phyloP scores from a whole-genome alignment of 2,113 vertebrate genomes.

The Excalfactoria chinensis region DNA sequence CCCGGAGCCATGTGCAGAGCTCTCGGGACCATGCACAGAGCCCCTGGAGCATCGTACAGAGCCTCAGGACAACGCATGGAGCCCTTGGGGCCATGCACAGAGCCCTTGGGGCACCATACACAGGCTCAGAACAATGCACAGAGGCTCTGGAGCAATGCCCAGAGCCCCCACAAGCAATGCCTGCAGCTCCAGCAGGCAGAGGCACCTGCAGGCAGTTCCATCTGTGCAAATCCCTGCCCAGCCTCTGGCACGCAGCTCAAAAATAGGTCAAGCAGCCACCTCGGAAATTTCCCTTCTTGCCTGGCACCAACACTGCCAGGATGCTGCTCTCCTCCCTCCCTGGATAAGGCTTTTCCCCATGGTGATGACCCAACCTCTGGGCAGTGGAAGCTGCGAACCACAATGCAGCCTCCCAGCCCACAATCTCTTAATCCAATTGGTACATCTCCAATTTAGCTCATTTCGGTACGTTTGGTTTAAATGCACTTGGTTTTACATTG shows the following conservation, averaged over 20 bases:
- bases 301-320: neutral
- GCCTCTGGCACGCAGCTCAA: neutral
- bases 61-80: neutral
- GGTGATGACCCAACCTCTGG: neutral
- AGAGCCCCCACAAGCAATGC: neutral
- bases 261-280: slow-evolving; percentile 30
- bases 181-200: fast-evolving
- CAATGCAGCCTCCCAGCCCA: slow-evolving; percentile 11
- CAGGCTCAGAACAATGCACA: too few relatives aligned
- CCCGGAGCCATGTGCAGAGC: neutral
- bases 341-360: slow-evolving; percentile 35
- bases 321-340: neutral
- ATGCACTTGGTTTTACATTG: slow-evolving; percentile 71
- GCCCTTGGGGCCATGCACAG: too few relatives aligned
- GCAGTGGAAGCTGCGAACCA: fast-evolving
- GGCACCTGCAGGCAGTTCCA: slow-evolving; percentile 7
- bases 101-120: neutral
- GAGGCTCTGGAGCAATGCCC: neutral
- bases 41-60: neutral
- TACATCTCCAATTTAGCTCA: slow-evolving; percentile 33
- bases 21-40: neutral
- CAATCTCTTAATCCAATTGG: slow-evolving; percentile 59
- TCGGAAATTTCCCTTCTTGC: neutral
- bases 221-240: neutral
- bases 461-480: slow-evolving; percentile 39